Evolutionary conservation across 1,140 invertebrate genomes (phyloP).

Genomic region (Calliphora vicina): DNA sequence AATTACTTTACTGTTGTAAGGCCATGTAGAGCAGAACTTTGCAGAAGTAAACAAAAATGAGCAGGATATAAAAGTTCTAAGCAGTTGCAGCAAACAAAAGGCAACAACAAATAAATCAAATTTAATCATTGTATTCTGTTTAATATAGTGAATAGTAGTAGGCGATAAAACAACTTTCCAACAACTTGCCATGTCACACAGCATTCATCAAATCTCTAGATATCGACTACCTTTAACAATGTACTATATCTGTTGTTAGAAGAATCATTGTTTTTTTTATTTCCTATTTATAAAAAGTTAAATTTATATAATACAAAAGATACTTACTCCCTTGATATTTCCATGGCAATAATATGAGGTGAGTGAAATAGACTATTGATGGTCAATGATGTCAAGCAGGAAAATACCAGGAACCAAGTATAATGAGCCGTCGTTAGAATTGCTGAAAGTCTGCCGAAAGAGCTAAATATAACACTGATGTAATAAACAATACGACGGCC

Average conservation of each 20-base stretch:
- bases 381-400: constrained; percentile 62
- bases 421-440: constrained; percentile 62
- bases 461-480: constrained; percentile 61
- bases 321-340: constrained; percentile 62
- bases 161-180: too few relatives aligned
- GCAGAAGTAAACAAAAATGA: not conserved
- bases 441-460: constrained; percentile 62
- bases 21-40: too few relatives aligned
- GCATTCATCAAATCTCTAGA: too few relatives aligned
- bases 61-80: not conserved
- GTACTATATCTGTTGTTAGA: too few relatives aligned
- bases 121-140: too few relatives aligned
- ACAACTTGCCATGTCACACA: too few relatives aligned
- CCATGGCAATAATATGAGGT: constrained; percentile 65
- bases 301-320: too few relatives aligned
- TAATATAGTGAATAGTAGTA: too few relatives aligned
- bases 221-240: too few relatives aligned
- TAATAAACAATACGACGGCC: constrained; percentile 66
- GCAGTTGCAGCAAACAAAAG: too few relatives aligned
- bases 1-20: too few relatives aligned
- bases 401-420: constrained; percentile 62
- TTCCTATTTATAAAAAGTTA: too few relatives aligned
- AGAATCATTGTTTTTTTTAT: not conserved
- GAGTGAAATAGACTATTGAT: constrained; percentile 65
- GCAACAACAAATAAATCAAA: not conserved